Conservation (phyloP, 2,888 invertebrate genomes). For the Drosophila formosana region DNA sequence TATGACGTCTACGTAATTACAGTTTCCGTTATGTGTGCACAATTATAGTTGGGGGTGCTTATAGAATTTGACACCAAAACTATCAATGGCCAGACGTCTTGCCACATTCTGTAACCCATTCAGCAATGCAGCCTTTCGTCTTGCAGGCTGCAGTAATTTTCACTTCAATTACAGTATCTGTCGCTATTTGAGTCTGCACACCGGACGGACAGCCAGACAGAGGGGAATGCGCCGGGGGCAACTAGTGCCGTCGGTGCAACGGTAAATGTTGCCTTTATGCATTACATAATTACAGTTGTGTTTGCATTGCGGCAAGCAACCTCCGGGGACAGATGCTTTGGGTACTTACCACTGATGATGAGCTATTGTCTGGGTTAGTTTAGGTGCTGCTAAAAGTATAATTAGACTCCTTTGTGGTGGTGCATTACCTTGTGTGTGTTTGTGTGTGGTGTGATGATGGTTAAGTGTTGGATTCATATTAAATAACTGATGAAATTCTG, state of each 20-base stretch:
- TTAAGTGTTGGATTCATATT: neutral
- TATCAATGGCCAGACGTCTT: conserved; percentile 32
- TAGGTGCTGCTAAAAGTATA: conserved; percentile 7
- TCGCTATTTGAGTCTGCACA: conserved; percentile 50
- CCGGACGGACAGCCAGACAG: conserved; percentile 1
- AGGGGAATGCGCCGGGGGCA: conserved; percentile 1
- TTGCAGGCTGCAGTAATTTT: conserved; percentile 60
- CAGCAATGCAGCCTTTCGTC: conserved; percentile 19
- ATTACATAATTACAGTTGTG: conserved; percentile 77
- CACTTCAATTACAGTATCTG: conserved; percentile 71
- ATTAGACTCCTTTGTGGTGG: conserved; percentile 28
- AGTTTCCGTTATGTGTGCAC: conserved; percentile 11
- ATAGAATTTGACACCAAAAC: conserved; percentile 15
- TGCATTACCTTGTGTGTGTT: neutral
- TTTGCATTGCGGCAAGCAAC: conserved; percentile 62
- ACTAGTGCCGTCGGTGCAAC: conserved; percentile 24
- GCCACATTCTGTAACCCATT: conserved; percentile 23
- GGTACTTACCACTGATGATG: conserved; percentile 54
- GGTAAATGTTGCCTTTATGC: conserved; percentile 73
- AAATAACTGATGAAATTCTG: neutral
- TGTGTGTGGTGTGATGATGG: neutral
- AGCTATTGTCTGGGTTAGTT: conserved; percentile 58
- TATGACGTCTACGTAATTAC: conserved; percentile 67
- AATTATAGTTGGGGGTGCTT: conserved; percentile 9
- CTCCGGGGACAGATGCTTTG: conserved; percentile 35